A percentile compares a stretch with the other conserved stretches of the same genome.
Conservation (phyloP, 2,888 invertebrate genomes). For the Athripsodes cinereus region DNA sequence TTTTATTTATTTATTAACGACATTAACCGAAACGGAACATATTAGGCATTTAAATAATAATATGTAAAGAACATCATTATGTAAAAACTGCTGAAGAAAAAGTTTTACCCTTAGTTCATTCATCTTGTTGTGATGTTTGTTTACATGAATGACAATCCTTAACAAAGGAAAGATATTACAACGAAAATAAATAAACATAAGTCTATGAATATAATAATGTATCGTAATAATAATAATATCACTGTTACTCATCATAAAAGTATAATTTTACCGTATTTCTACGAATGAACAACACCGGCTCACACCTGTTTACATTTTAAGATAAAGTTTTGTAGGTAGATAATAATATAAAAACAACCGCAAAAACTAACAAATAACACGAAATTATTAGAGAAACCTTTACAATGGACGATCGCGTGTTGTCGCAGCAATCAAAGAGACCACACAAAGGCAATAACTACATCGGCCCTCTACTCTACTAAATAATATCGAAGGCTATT, state of each 20-base stretch:
- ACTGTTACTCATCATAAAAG: not conserved
- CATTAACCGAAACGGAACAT: too few species aligned
- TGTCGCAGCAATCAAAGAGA: not conserved
- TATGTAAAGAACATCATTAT: too few species aligned
- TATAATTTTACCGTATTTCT: not conserved
- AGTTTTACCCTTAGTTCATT: too few species aligned
- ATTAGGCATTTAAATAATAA: too few species aligned
- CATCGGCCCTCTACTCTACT: not conserved
- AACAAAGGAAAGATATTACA: not conserved
- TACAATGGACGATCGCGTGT: not conserved
- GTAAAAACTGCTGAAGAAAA: too few species aligned
- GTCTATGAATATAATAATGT: not conserved
- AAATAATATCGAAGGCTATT: not conserved
- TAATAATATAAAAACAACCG: not conserved
- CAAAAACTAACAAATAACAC: not conserved
- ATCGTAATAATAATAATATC: too few species aligned
- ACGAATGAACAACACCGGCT: not conserved
- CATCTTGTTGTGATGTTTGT: too few species aligned
- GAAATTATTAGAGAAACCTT: not conserved
- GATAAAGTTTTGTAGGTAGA: not conserved
- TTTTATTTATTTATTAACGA: too few species aligned
- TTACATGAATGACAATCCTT: too few species aligned
- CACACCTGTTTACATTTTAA: not conserved
- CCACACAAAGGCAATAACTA: not conserved
- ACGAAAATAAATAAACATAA: not conserved